Conservation (phyloP, 2,113 vertebrate genomes). For the Phrynosoma blainvillii region DNA sequence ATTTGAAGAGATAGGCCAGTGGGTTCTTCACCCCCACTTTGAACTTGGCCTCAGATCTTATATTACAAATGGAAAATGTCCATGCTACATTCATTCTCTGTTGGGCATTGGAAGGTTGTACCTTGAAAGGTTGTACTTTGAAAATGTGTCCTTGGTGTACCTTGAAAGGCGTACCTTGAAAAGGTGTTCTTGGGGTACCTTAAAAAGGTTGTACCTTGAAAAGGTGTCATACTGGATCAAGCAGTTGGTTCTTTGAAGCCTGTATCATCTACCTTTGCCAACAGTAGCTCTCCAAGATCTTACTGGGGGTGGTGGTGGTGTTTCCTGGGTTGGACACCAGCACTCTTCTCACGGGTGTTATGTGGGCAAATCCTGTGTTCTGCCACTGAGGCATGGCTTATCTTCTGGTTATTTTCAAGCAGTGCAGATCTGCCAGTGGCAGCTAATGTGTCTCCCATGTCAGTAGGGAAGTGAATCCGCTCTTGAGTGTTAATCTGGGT, state of each 20-base stretch:
- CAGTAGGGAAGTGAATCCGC: no score
- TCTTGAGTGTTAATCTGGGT: no score
- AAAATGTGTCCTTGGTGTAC: not conserved
- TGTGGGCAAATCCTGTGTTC: not conserved
- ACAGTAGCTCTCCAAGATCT: not conserved
- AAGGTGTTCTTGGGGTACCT: not conserved
- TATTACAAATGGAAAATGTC: not conserved
- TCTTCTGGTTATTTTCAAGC: no score
- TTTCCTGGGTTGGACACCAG: not conserved
- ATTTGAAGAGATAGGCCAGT: not conserved
- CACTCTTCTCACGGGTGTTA: not conserved
- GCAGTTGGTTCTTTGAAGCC: no score
- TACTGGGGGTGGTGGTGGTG: no score
- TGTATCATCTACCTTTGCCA: not conserved
- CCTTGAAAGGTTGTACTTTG: not conserved
- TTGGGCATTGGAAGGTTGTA: not conserved
- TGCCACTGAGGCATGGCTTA: not conserved
- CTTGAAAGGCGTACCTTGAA: not conserved
- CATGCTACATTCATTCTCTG: not conserved
- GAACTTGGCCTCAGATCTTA: not conserved
- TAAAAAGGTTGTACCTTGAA: not conserved
- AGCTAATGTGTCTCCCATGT: no score
- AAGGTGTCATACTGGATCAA: not conserved
- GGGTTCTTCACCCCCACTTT: not conserved
- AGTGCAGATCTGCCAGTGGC: no score